Evolutionary conservation across 1,140 invertebrate genomes (phyloP).

Genomic region (Trypoxylus dichotomus): DNA sequence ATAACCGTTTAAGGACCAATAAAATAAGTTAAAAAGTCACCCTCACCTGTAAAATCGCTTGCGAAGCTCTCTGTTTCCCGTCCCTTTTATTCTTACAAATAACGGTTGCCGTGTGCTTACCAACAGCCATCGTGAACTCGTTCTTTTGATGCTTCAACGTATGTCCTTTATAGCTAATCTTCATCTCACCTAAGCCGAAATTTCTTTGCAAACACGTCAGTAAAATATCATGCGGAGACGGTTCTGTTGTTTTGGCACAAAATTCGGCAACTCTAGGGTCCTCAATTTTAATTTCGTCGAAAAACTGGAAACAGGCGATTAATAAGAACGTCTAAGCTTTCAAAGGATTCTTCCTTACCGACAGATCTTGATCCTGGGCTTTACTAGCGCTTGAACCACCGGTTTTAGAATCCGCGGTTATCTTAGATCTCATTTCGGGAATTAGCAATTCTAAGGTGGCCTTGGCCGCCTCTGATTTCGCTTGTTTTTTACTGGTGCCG

Average conservation of each 20-base stretch:
- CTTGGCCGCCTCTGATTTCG: conserved; percentile 89
- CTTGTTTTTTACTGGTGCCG: conserved; percentile 93
- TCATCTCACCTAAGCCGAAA: conserved; percentile 86
- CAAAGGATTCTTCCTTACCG: conserved; percentile 53
- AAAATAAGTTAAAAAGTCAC: background rate
- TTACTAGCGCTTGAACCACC: conserved; percentile 55
- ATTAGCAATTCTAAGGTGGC: conserved; percentile 91
- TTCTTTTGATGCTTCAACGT: conserved; percentile 90
- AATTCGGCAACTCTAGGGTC: conserved; percentile 93
- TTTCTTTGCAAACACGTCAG: conserved; percentile 91
- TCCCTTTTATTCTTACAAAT: conserved; percentile 94
- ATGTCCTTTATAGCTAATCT: conserved; percentile 80
- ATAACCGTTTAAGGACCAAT: background rate
- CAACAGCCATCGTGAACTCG: conserved; percentile 93
- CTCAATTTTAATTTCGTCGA: conserved; percentile 90
- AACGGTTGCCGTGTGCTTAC: conserved; percentile 87
- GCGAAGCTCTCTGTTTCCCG: conserved; percentile 95
- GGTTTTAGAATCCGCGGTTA: conserved; percentile 62
- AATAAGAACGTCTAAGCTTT: background rate
- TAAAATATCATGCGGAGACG: conserved; percentile 90
- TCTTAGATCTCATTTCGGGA: conserved; percentile 86
- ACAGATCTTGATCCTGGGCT: conserved; percentile 62
- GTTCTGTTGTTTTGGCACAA: conserved; percentile 92
- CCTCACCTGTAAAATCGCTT: conserved; percentile 80
- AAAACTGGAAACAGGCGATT: conserved; percentile 69